These are phyloP conservation scores for Drosophila ananassae DNA, from an alignment of 1,140 invertebrate species.

Conservation along the genomic window DNA sequence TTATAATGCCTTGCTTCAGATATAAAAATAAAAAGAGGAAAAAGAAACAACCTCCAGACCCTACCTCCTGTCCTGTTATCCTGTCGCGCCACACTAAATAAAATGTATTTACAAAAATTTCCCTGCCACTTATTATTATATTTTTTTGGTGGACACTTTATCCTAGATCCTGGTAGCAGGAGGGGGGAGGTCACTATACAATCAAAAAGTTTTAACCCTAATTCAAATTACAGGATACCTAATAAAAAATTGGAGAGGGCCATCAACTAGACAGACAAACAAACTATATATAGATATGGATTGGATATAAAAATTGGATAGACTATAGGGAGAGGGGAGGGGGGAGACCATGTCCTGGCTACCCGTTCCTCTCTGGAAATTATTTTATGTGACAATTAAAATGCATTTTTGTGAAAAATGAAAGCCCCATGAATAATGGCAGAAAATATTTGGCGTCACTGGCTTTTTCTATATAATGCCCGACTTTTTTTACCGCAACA, in stretches of 20 bases:
- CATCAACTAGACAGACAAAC: slow-evolving; percentile 7
- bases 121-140: slow-evolving; percentile 24
- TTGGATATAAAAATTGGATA: not conserved
- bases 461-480: slow-evolving; percentile 74
- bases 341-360: too few species aligned
- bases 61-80: not conserved
- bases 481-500: slow-evolving; percentile 70
- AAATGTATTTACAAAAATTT: slow-evolving; percentile 42
- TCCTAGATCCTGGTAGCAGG: too few species aligned
- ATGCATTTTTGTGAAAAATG: slow-evolving; percentile 63
- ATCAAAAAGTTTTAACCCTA: slow-evolving; percentile 25
- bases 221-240: slow-evolving; percentile 29
- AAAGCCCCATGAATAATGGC: slow-evolving; percentile 77
- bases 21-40: not conserved
- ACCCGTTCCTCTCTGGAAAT: slow-evolving; percentile 8
- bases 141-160: not conserved
- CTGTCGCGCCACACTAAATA: slow-evolving; percentile 35
- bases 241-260: slow-evolving; percentile 10
- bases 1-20: slow-evolving; percentile 23
- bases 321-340: not conserved
- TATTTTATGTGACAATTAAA: slow-evolving; percentile 71
- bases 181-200: slow-evolving; percentile 9
- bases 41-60: not conserved
- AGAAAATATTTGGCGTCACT: slow-evolving; percentile 75
- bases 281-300: not conserved